Evolutionary conservation across 2,888 invertebrate genomes (phyloP), one percentile per base, ranked within the genome.

Genomic region (Noctua janthe): DNA sequence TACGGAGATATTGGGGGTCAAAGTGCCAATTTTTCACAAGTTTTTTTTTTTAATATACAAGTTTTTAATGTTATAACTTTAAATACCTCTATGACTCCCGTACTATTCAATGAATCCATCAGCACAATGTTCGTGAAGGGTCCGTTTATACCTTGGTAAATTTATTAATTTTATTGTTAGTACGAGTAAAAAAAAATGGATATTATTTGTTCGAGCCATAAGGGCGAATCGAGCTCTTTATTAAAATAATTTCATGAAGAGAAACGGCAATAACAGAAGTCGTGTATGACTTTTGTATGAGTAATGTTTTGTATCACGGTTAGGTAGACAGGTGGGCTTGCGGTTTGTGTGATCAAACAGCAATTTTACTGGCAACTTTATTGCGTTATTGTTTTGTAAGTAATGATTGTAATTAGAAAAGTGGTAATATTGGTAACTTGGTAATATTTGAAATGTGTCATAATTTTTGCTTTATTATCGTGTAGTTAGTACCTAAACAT

Each of bases 261-360:
- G 29, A 62, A 7, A 6, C 29, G 29, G 2, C 15, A 29, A 29
- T 47, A 10, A 47, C 7, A 29, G 15, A 15, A 29, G 29, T 15
- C n/a, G 64, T 64, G 64, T 35, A 35, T 35, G 64, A 35, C 35
- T 35, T 64, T 35, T 64, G 35, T 20, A 64, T 69, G 72, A 83
- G 39, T 83, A 70, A 78, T 82, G 15, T 76, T 51, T 43, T 43
- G 35, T 76, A 76, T 29, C 51, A 76, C 47, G 64, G 54, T 66
- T 76, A 76, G 47, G n/a, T 77, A 17, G 6, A 15, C 76, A 76
- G 76, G 76, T 77, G 76, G 35, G 59, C 10, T 35, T 39, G 39
- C 1, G 20, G 35, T 66, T 23, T 23, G 43, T 69, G n/a, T n/a
- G 56, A 72, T 11, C n/a, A n/a, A 39, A 39, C 35, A 7, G 29